Percentiles rank a stretch among this genome's conserved stretches.
These are phyloP conservation scores for Crenichthys baileyi DNA, from an alignment of 2,797 vertebrate species.

Conservation along the genomic window DNA sequence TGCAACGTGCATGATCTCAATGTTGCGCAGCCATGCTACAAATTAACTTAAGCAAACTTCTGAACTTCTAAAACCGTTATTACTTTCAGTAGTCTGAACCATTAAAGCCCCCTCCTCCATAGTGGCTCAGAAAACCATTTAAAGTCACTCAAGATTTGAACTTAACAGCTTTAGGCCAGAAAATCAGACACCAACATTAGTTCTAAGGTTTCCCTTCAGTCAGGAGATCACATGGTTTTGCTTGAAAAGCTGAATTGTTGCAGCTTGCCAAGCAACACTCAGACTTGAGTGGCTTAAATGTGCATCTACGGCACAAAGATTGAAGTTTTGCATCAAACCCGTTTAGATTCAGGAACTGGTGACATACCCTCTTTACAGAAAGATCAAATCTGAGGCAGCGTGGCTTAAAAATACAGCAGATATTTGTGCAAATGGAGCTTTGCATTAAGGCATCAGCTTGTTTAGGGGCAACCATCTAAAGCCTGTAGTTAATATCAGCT, in stretches of 20 bases:
- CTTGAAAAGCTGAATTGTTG: background rate
- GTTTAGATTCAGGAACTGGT: too few species aligned
- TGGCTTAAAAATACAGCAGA: too few species aligned
- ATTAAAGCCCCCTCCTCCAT: background rate
- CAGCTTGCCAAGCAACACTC: background rate
- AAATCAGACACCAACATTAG: background rate
- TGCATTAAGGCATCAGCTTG: too few species aligned
- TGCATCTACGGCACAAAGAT: too few species aligned
- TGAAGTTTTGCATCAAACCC: too few species aligned
- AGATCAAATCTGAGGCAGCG: too few species aligned
- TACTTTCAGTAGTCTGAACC: background rate
- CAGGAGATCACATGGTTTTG: background rate
- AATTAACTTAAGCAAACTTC: background rate
- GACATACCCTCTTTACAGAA: too few species aligned
- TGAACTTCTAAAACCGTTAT: background rate
- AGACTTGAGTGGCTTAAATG: too few species aligned
- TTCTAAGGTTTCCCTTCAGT: background rate
- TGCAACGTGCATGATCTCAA: too few species aligned
- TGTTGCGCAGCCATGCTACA: too few species aligned
- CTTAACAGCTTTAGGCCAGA: background rate
- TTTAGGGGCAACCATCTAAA: too few species aligned
- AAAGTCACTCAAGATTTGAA: background rate
- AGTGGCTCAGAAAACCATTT: background rate
- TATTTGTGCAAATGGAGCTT: too few species aligned
- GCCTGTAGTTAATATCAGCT: background rate